Evolutionary conservation across 2,113 vertebrate genomes (phyloP), one percentile per base, ranked within the genome.

Genomic region (Casuarius casuarius): DNA sequence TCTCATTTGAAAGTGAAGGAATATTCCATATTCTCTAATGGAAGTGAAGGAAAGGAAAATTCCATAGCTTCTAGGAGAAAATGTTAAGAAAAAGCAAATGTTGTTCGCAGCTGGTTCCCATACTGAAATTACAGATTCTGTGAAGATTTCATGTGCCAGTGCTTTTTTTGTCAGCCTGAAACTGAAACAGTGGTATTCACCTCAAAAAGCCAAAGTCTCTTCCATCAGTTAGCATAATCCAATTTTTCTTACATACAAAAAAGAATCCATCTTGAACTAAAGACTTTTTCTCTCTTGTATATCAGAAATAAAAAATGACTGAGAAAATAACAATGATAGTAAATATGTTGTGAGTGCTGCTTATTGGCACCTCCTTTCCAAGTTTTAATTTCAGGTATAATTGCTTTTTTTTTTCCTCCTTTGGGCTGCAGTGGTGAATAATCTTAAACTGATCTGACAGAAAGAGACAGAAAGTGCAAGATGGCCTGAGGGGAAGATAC

Each of bases 331-430:
- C 65, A 56, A 63, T 42, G 63, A 61, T 4, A 25, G 4, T 10
- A 66, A 76, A 35, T 80, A 48, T 23, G 3, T 21, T 9, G 8
- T 9, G 49, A 52, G 7, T 16, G 33, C 63, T 91, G 96, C 80
- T 86, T 79, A 31, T 44, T 70, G 78, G 7, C 40, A 49, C 2
- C 5, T 16, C 19, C 33, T 56, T 87, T 89, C 66, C 51, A 72
- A 21, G 48, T 63, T 87, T 94, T 76, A 68, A 38, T 94, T 90
- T 94, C 81, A 68, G 68, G 5, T 81, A 51, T 87, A 89, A 94
- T 82, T 76, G 28, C 31, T 1, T 33, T 70, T 76, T 70, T 76
- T 68, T 84, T 58, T 68, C 18, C 5, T 40, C 52, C 51, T 80
- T 82, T 40, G n/a, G 70, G 52, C 46, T 94, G 22, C 85, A 77